phyloP scores from a whole-genome alignment of 2,888 invertebrate species.

The Crossocerus cetratus region DNA sequence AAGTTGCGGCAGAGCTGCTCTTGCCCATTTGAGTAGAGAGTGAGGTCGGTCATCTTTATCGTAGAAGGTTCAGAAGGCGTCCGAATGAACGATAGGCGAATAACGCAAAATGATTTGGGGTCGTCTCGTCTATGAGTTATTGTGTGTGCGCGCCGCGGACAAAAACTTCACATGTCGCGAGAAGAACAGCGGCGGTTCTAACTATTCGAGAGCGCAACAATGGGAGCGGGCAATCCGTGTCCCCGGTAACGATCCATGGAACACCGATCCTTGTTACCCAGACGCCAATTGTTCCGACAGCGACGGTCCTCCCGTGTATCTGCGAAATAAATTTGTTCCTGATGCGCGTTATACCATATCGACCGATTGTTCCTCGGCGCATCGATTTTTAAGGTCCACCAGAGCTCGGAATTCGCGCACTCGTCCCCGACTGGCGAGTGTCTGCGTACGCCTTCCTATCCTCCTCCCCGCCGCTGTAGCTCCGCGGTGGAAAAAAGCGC shows the following conservation, averaged over 20 bases:
- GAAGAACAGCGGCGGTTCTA: constrained; percentile 27
- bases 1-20: too few species aligned
- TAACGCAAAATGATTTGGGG: constrained; percentile 21
- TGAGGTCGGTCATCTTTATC: too few species aligned
- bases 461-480: too few species aligned
- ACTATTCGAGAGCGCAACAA: constrained; percentile 33
- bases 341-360: background rate
- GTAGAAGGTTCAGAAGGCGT: too few species aligned
- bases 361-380: background rate
- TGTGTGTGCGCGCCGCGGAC: background rate
- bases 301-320: constrained; percentile 16
- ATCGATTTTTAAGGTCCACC: constrained; percentile 6
- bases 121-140: constrained; percentile 17
- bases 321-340: constrained; percentile 21
- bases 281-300: constrained; percentile 35
- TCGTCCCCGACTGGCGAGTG: too few species aligned
- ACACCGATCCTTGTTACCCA: constrained; percentile 40
- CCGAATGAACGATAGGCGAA: too few species aligned
- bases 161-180: constrained; percentile 27
- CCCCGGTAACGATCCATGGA: constrained; percentile 28
- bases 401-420: background rate
- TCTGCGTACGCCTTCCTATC: too few species aligned
- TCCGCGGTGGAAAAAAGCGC: too few species aligned
- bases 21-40: too few species aligned
- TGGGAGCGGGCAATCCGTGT: constrained; percentile 36